Base-by-base conservation (phyloP, 2,797 vertebrate species). In the Choloepus didactylus region DNA sequence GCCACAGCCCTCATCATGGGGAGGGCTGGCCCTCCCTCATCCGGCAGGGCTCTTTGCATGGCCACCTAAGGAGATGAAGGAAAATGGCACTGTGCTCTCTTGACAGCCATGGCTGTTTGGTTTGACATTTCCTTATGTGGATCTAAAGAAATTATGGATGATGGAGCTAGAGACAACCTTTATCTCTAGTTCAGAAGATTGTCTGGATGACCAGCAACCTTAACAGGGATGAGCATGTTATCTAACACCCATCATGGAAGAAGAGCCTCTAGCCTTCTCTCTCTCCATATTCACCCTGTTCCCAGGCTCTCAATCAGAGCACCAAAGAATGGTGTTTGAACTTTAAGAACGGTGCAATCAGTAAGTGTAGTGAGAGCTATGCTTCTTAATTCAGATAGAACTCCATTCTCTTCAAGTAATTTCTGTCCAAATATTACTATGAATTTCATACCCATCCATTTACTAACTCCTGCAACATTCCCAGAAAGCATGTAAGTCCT, bases 161-260 rank as follows among this genome's bases (percentile, higher is more conserved):
- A 3, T 1, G 0, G 2, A 4, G 18, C 16, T 16, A 3, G 73
- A 15, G 85, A 31, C 19, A 25, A 2, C 6, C 21, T 51, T 8
- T 10, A 23, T 4, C 18, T 59, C 41, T 12, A 18, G 16, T 16
- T n/a, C 21, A 10, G 66, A 46, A 27, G 38, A 9, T 14, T 1
- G 1, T 35, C 90, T 16, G 31, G 72, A 25, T 27, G 31, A 41
- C 14, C 21, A 18, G 76, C 1, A 60, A 62, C 25, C 49, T 1
- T 0, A 25, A 21, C 2, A 0, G 27, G 72, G 23, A 41, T 19
- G 5, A 10, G 27, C 5, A 0, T 3, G 7, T 44, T 14, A 19
- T 7, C 14, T 7, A 35, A 67, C 6, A 2, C 5, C 2, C 3
- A 9, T 41, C 9, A 19, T 23, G 44, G 7, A 29, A 6, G 6